Conservation (phyloP, 2,797 vertebrate genomes). For the Spea hammondii region DNA sequence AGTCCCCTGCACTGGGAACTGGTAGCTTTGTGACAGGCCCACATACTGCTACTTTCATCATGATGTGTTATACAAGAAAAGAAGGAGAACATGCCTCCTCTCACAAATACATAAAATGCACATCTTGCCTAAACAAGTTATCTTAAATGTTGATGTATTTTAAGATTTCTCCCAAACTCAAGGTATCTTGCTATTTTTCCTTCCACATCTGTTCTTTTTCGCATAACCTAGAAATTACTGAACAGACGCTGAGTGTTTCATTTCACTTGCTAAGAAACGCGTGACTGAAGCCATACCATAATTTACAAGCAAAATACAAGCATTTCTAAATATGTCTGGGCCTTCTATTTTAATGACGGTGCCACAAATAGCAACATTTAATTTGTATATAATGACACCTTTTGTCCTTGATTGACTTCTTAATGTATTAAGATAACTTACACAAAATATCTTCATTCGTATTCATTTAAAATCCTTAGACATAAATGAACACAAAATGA, state of each 20-base stretch:
- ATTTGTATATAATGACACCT: not conserved
- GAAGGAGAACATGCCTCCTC: too few species aligned
- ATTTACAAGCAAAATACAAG: not conserved
- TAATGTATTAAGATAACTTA: not conserved
- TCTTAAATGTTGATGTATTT: not conserved
- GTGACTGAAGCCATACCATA: conserved; percentile 3
- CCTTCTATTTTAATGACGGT: conserved; percentile 11
- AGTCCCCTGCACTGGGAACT: too few species aligned
- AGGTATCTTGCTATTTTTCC: not conserved
- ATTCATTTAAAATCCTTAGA: too few species aligned
- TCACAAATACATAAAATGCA: too few species aligned
- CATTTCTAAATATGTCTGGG: conserved; percentile 20
- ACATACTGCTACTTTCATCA: too few species aligned
- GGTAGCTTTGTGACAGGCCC: too few species aligned
- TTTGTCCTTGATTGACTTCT: not conserved
- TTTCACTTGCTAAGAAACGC: conserved; percentile 2
- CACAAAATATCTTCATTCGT: not conserved
- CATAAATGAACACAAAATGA: too few species aligned
- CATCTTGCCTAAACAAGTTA: too few species aligned
- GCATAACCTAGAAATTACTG: not conserved
- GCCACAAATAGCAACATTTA: not conserved
- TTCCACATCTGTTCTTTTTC: conserved; percentile 19
- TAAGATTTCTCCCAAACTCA: not conserved
- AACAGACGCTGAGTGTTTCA: conserved; percentile 1
- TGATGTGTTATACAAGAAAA: too few species aligned